Evolutionary conservation across 2,113 vertebrate species (phyloP).

Genomic region (Dipodomys ordii): DNA sequence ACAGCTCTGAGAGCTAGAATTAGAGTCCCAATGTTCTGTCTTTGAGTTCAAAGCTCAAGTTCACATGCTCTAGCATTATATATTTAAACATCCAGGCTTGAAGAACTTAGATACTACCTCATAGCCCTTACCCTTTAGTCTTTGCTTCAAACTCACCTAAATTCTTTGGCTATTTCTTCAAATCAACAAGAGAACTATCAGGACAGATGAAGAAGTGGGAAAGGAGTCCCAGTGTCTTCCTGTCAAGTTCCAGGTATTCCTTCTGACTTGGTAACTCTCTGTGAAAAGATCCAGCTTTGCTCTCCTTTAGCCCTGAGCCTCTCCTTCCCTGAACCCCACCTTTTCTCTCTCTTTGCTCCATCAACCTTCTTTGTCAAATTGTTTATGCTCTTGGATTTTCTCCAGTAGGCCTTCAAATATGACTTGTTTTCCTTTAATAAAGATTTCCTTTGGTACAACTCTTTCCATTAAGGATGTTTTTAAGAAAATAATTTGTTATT

Average conservation of each 20-base stretch:
- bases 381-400: background rate
- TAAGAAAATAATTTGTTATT: background rate
- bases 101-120: background rate
- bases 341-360: background rate
- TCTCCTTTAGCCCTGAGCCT: background rate
- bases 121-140: background rate
- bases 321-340: background rate
- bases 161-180: background rate
- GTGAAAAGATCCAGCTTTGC: background rate
- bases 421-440: constrained; percentile 14
- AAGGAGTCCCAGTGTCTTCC: background rate
- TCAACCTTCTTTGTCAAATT: background rate
- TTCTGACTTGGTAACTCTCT: background rate
- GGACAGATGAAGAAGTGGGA: background rate
- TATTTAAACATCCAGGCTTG: background rate
- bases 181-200: background rate
- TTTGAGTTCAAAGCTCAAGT: background rate
- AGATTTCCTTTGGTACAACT: background rate
- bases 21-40: background rate
- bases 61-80: background rate
- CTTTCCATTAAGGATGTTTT: constrained; percentile 4
- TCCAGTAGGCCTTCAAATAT: constrained; percentile 1
- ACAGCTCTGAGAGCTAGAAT: background rate
- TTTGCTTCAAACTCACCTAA: background rate
- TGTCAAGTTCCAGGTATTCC: background rate